Evolutionary conservation across 2,113 vertebrate species (phyloP).

Genomic region (Oreochromis niloticus): DNA sequence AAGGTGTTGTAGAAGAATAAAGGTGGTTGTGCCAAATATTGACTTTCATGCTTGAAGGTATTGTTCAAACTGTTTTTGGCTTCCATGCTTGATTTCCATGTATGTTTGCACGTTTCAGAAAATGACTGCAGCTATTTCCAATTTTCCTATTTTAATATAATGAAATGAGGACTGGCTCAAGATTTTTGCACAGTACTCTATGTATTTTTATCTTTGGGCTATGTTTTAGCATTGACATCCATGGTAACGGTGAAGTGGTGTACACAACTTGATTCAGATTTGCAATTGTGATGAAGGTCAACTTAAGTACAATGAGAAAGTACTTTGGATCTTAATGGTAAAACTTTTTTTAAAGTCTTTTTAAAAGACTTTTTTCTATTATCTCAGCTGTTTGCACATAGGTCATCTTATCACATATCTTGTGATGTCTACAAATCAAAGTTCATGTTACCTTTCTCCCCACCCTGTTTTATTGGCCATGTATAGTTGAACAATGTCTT

Average conservation of each 20-base stretch:
- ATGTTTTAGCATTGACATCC: not conserved
- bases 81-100: not conserved
- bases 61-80: not conserved
- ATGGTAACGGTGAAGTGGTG: not conserved
- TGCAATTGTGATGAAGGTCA: conserved; percentile 14
- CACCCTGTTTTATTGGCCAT: not conserved
- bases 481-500: not conserved
- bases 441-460: not conserved
- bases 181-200: not conserved
- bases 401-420: not conserved
- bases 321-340: not conserved
- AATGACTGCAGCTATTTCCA: not conserved
- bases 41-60: not conserved
- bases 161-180: not conserved
- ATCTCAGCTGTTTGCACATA: not conserved
- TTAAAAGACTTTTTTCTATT: not conserved
- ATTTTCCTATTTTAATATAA: not conserved
- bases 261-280: not conserved
- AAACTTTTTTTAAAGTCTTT: not conserved
- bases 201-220: not conserved
- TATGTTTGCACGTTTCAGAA: not conserved
- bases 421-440: not conserved
- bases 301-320: not conserved
- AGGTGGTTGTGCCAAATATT: not conserved
- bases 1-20: not conserved